These are phyloP conservation scores for Pseudomugil tenellus DNA, from an alignment of 2,797 vertebrate species.

Conservation along the genomic window DNA sequence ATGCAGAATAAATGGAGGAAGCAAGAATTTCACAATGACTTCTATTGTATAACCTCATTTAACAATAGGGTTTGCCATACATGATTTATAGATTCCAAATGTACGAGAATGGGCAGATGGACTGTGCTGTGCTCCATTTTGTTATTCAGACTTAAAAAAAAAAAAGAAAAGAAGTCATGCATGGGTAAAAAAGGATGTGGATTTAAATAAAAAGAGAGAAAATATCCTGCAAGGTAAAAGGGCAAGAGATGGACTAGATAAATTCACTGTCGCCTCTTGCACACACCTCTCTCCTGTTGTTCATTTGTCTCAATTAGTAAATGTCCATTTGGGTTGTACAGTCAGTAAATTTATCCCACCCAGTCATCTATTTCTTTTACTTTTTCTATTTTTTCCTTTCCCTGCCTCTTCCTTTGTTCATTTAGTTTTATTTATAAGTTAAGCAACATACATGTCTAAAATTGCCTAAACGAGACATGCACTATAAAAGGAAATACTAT, in stretches of 20 bases:
- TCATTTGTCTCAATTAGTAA: constrained; percentile 79
- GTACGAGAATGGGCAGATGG: constrained; percentile 50
- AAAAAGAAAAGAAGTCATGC: constrained; percentile 17
- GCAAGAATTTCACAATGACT: constrained; percentile 62
- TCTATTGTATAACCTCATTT: constrained; percentile 63
- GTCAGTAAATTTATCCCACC: constrained; percentile 49
- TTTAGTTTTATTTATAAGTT: constrained; percentile 37
- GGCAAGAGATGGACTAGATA: constrained; percentile 66
- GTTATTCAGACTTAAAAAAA: constrained; percentile 35
- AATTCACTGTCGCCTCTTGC: constrained; percentile 44
- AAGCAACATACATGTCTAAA: constrained; percentile 12
- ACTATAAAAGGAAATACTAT: background rate
- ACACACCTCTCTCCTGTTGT: constrained; percentile 55
- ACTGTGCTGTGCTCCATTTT: constrained; percentile 40
- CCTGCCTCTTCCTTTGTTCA: constrained; percentile 8
- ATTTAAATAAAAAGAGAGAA: constrained; percentile 39
- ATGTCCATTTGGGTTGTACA: constrained; percentile 48
- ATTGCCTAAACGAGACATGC: background rate
- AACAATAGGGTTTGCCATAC: constrained; percentile 60
- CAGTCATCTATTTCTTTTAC: constrained; percentile 33
- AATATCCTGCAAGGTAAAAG: constrained; percentile 46
- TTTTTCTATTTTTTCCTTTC: constrained; percentile 21
- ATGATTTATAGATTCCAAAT: constrained; percentile 77
- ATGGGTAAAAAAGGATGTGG: constrained; percentile 41
- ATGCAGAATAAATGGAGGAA: constrained; percentile 70